Base-by-base conservation (phyloP, 2,797 vertebrate species). In the Sebastes glaucus region DNA sequence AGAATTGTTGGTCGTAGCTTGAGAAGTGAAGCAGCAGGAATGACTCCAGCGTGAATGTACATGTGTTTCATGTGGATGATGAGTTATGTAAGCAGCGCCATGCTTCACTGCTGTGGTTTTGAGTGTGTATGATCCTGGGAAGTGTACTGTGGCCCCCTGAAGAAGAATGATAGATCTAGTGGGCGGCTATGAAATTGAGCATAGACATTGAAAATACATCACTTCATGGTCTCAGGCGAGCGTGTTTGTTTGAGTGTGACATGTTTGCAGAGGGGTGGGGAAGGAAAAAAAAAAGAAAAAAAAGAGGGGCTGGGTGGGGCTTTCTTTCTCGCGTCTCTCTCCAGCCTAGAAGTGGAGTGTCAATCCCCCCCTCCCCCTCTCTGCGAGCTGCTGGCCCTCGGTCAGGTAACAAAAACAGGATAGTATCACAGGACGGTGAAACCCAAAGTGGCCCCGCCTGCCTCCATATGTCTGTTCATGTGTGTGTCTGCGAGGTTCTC, bases 361-460 rank as follows among this genome's bases (percentile, higher is more conserved):
- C 88, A 92, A 82, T 79, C 78, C 85, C 87, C 87, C 87, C 84
- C 81, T 83, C 52, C 84, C 88, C 87, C 90, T 81, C 88, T 89
- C 95, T 93, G 88, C 93, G 90, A 94, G 93, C 92, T 74, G 94
- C 93, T 93, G 94, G 91, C 94, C 93, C 91, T 90, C 85, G 81
- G 94, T 95, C 96, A 96, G 96, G 96, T 96, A 96, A 96, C 90
- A 85, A 94, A 87, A 91, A 88, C 91, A 96, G 96, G 96, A 96
- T 96, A 96, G 95, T 96, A 96, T 96, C 95, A 96, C 96, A 96
- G 96, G 95, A 96, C 90, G 96, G 96, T 96, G 96, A 96, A 96
- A 93, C 92, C 93, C 92, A 93, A 91, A 93, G 89, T 92, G 92
- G 93, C 94, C 94, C 94, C 88, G 93, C 94, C 93, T 93, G 94